Conservation (phyloP, 2,113 vertebrate genomes). For the Amphiprion percula region DNA sequence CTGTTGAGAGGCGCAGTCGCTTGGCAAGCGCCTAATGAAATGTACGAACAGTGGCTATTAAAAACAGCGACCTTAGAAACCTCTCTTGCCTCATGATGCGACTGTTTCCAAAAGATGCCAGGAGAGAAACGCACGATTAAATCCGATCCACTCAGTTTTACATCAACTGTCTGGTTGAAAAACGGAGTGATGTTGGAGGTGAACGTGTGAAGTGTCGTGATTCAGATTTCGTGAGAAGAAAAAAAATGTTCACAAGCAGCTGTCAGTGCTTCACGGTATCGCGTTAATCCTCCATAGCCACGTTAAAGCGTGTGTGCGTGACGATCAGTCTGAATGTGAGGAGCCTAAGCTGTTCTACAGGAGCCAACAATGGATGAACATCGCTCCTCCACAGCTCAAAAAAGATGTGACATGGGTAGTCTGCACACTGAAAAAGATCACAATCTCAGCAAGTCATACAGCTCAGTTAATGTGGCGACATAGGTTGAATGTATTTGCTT, state of each 20-base stretch:
- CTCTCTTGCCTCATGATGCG: conserved; percentile 13
- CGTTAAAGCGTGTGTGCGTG: neutral
- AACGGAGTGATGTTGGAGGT: neutral
- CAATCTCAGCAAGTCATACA: neutral
- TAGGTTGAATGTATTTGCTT: neutral
- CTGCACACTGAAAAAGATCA: conserved; percentile 28
- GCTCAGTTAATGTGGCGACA: neutral
- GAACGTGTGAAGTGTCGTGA: conserved; percentile 10
- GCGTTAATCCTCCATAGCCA: neutral
- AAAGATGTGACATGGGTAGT: conserved; percentile 19
- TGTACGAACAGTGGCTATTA: conserved; percentile 54
- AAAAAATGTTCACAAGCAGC: neutral
- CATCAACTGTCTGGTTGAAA: neutral
- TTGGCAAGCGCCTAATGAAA: conserved; percentile 81
- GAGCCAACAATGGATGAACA: conserved; percentile 31
- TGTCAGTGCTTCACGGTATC: neutral
- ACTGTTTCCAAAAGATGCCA: neutral
- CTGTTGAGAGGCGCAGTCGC: conserved; percentile 75
- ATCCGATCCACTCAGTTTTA: neutral
- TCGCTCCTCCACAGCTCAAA: conserved; percentile 18
- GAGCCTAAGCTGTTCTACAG: neutral
- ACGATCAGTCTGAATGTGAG: neutral
- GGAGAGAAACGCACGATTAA: neutral
- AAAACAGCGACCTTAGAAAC: conserved; percentile 56
- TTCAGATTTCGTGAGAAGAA: neutral